These are phyloP conservation scores for Trematocara stigmaticum DNA, from an alignment of 2,113 vertebrate genomes.

Conservation along the genomic window DNA sequence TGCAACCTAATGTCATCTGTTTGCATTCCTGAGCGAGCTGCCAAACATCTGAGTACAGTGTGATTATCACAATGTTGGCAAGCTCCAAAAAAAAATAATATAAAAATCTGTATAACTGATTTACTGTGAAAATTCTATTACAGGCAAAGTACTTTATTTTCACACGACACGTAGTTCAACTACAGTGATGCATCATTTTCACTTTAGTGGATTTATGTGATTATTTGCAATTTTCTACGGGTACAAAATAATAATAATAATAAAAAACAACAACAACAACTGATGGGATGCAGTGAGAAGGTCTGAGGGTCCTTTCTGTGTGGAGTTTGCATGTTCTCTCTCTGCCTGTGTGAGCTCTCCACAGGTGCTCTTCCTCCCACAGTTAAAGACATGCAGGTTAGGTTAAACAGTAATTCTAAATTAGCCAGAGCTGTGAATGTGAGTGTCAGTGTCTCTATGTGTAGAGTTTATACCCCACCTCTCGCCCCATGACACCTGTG, in stretches of 20 bases:
- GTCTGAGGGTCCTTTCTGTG: background rate
- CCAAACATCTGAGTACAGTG: background rate
- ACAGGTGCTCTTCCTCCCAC: background rate
- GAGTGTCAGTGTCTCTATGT: background rate
- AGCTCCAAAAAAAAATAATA: background rate
- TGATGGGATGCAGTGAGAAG: background rate
- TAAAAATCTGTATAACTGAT: background rate
- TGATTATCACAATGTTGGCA: background rate
- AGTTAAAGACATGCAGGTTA: background rate
- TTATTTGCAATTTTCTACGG: background rate
- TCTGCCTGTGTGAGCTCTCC: background rate
- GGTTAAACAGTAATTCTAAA: background rate
- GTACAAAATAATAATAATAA: background rate
- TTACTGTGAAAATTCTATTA: background rate
- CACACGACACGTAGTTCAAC: background rate
- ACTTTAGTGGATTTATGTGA: background rate
- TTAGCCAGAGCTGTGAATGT: background rate
- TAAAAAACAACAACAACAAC: background rate
- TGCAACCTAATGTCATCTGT: background rate
- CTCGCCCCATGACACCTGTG: background rate
- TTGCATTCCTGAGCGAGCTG: background rate
- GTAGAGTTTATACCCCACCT: background rate
- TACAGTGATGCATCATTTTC: background rate
- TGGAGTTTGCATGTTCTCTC: background rate
- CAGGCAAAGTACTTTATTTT: background rate